These are phyloP conservation scores for Eucriotettix oculatus DNA, from an alignment of 2,888 invertebrate species.

Conservation along the genomic window DNA sequence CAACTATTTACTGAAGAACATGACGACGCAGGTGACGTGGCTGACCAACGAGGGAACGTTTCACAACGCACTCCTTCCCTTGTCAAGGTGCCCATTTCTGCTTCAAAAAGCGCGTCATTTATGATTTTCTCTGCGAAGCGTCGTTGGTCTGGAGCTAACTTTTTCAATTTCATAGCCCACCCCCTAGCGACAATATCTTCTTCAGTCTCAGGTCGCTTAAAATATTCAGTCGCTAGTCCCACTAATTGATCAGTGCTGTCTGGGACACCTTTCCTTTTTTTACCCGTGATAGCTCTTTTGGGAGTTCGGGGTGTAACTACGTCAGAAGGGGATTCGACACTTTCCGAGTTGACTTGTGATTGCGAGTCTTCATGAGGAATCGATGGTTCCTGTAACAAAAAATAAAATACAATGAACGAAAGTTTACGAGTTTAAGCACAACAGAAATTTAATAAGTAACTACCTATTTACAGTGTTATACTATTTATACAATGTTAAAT, in stretches of 20 bases:
- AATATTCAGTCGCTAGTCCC: background rate
- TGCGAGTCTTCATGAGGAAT: background rate
- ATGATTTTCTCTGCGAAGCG: constrained; percentile 1
- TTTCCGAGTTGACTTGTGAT: background rate
- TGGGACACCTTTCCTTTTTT: background rate
- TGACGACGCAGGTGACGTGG: background rate
- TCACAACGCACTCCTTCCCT: background rate
- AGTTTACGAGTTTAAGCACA: background rate
- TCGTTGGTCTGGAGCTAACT: background rate
- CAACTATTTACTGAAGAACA: background rate
- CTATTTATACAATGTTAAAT: background rate
- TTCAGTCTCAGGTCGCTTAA: background rate
- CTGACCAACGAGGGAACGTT: background rate
- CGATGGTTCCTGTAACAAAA: background rate
- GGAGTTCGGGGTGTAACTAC: background rate
- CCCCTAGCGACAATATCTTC: background rate
- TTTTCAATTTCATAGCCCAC: too few relatives aligned
- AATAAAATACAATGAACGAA: background rate
- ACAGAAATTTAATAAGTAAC: background rate
- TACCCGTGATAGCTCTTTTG: too few relatives aligned
- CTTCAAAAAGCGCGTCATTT: constrained; percentile 1
- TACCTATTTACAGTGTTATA: background rate
- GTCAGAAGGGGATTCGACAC: background rate
- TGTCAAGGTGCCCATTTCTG: background rate
- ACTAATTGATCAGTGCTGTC: background rate